These are phyloP conservation scores for Phyllostomus discolor DNA, from an alignment of 2,113 vertebrate species.

Conservation along the genomic window DNA sequence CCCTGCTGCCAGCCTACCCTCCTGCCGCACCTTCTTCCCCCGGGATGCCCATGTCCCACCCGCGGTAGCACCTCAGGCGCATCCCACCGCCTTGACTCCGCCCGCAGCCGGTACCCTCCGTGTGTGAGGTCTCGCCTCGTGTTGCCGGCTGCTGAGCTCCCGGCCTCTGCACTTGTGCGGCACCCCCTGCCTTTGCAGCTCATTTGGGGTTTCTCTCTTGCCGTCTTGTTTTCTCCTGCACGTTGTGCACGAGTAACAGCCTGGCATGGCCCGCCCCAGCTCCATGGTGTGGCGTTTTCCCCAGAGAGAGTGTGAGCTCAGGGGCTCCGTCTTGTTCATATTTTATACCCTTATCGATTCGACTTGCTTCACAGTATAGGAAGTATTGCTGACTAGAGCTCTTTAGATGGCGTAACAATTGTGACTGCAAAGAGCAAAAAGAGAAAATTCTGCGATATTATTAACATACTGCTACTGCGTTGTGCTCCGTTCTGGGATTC, in stretches of 20 bases:
- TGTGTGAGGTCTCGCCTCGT: neutral
- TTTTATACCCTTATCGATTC: neutral
- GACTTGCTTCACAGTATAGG: neutral
- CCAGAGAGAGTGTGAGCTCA: neutral
- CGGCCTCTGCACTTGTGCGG: neutral
- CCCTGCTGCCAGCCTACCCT: neutral
- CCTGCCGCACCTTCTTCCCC: neutral
- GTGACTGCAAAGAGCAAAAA: neutral
- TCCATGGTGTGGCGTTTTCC: neutral
- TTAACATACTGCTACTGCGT: neutral
- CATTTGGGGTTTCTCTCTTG: neutral
- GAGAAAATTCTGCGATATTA: neutral
- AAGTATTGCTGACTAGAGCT: neutral
- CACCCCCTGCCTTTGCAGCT: neutral
- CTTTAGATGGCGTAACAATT: neutral
- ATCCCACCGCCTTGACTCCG: too few species aligned
- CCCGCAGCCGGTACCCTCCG: rapidly evolving
- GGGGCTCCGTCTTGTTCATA: neutral
- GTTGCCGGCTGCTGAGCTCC: neutral
- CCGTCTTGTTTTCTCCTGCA: neutral
- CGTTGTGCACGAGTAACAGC: neutral
- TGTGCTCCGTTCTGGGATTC: neutral
- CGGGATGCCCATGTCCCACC: rapidly evolving
- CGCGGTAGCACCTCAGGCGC: neutral
- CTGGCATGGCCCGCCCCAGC: neutral